Base-by-base conservation (phyloP, 2,113 vertebrate species). In the Willisornis vidua region DNA sequence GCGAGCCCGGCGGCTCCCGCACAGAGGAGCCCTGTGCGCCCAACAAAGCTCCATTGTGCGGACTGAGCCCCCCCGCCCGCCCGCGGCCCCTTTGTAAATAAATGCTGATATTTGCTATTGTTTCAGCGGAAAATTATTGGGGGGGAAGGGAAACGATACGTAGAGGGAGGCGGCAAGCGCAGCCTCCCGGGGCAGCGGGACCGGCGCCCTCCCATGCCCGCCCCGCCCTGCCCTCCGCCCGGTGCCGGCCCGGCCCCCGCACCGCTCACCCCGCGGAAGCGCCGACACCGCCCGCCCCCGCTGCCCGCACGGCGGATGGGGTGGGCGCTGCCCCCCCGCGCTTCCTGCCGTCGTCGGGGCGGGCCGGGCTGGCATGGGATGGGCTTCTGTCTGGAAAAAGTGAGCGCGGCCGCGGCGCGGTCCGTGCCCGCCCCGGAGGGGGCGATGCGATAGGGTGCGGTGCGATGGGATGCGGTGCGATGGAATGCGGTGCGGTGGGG, bases 41-140 rank as follows among this genome's bases (percentile, higher is more conserved):
- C 91, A 24, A 92, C 91, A 95, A 94, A 94, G 93, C 90, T 59
- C 41, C 28, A 59, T 93, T 92, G 95, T 87, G 49, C 23, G 73
- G 26, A 45, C 73, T 2, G 57, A n/a, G 14, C 41, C 12, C 12
- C 63, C 62, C 16, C 51, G 39, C 78, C 49, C 87, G 76, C 89
- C 85, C 5, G 62, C 85, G 90, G 90, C 86, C 75, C 65, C 93
- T 86, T 19, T 20, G 73, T 73, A 89, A 87, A 89, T 52, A 87
- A 91, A 91, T 4, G 72, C 76, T 8, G 85, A 49, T 86, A 91
- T 86, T 71, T 66, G 80, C 90, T n/a, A 96, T 93, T 86, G 90
- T 95, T 82, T 71, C 76, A 13, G 61, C 46, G 12, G 24, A 57
- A 65, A 48, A 90, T 46, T 37, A 29, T 3, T 11, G 7, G 6